phyloP scores from a whole-genome alignment of 2,888 invertebrate genomes.

The Carabus problematicus region DNA sequence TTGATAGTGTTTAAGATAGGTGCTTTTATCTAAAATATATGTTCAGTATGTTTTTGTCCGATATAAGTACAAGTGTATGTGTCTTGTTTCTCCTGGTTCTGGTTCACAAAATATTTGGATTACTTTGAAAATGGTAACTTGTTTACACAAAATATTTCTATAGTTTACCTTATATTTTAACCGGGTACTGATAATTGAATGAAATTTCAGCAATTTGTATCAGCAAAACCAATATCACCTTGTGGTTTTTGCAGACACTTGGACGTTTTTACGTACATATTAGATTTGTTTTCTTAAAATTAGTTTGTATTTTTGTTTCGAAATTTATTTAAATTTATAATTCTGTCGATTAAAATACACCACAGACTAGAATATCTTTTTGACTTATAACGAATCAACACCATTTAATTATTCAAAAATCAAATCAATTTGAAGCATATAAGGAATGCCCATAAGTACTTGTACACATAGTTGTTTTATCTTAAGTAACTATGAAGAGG shows the following conservation, averaged over 20 bases:
- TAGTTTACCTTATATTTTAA: neutral
- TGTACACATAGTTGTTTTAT: no score
- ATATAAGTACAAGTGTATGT: conserved; percentile 5
- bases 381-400: no score
- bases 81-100: neutral
- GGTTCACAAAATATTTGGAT: neutral
- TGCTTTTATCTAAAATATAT: neutral
- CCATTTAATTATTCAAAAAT: no score
- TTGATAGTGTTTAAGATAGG: neutral
- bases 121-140: conserved; percentile 12
- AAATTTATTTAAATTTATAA: no score
- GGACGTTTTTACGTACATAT: neutral
- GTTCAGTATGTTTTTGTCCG: neutral
- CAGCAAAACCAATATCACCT: neutral
- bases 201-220: neutral
- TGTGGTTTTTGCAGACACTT: neutral
- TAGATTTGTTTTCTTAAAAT: neutral
- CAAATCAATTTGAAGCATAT: no score
- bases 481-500: no score
- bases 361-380: no score
- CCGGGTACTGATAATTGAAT: neutral
- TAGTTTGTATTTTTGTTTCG: no score
- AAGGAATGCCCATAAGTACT: no score
- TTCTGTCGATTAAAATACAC: neutral
- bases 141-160: conserved; percentile 3